phyloP scores from a whole-genome alignment of 1,140 invertebrate species.

The Trachelipus rathkii region DNA sequence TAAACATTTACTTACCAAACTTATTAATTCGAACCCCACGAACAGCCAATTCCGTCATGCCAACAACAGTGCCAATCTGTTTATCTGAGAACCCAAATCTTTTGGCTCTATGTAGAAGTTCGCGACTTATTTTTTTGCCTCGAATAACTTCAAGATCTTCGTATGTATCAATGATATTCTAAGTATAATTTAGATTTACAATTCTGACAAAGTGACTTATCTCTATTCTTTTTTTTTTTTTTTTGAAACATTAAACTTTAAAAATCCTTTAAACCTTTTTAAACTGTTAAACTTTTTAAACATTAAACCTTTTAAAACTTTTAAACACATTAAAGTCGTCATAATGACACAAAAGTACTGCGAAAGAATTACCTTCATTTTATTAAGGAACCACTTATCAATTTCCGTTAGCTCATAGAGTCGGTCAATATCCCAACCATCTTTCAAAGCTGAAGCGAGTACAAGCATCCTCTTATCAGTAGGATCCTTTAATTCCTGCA shows the following conservation, averaged over 20 bases:
- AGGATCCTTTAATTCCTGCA: constrained; percentile 66
- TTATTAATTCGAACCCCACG: constrained; percentile 66
- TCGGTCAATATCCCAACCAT: constrained; percentile 71
- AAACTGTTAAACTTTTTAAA: no score
- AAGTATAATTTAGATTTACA: background rate
- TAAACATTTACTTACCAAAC: constrained; percentile 51
- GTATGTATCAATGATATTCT: constrained; percentile 77
- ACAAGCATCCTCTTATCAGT: constrained; percentile 97
- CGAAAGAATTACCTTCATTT: constrained; percentile 68
- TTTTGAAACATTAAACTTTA: no score
- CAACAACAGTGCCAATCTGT: constrained; percentile 83
- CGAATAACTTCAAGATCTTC: constrained; percentile 58
- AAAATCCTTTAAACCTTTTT: no score
- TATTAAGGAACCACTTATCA: constrained; percentile 92
- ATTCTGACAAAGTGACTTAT: no score
- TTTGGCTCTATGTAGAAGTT: constrained; percentile 75
- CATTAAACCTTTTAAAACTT: no score
- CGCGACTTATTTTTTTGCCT: constrained; percentile 58
- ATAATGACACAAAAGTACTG: no score
- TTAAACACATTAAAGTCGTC: no score
- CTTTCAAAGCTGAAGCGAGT: constrained; percentile 80
- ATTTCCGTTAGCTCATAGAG: constrained; percentile 93
- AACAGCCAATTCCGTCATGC: constrained; percentile 78
- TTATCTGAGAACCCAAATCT: constrained; percentile 95
- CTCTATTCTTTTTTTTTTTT: no score